Base-by-base conservation (phyloP, 2,113 vertebrate genomes). In the Takifugu flavidus region DNA sequence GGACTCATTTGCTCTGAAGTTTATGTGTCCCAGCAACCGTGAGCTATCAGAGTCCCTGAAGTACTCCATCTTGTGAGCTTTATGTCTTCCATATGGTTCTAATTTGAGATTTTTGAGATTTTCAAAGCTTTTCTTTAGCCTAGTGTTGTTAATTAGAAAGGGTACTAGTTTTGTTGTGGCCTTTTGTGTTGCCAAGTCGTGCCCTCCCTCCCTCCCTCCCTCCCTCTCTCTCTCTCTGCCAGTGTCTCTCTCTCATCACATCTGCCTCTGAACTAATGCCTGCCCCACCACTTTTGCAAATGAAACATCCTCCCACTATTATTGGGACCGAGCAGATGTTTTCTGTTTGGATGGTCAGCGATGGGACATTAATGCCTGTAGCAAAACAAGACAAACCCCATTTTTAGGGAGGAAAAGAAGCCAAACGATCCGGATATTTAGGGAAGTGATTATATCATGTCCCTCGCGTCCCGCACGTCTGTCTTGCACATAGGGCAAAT, bases 61-160 rank as follows among this genome's bases (percentile, higher is more conserved):
- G 62, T 81, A 51, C 70, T 80, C 69, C 75, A 70, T 75, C 77
- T 76, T 77, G 70, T 75, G 72, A 72, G 77, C 66, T 74, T 79
- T 73, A 83, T 82, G 69, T 70, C 60, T 70, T 85, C 75, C 84
- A 83, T 78, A 85, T 87, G 85, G 86, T 88, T 87, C 84, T 86
- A 83, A 84, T 89, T 89, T 87, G 57, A 77, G 74, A 85, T 89
- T 86, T 87, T 84, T 74, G 59, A 15, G 6, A 59, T 81, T 89
- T 87, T 90, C 82, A 80, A 86, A 88, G 82, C 68, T 82, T 84
- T 77, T 78, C 56, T 69, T 69, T 43, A 76, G 74, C 67, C 65
- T 72, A 82, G 79, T 87, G 86, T 75, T 89, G 80, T 85, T 90
- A 86, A 90, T 92, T 90, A 89, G 75, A 89, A 88, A 75, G 84